phyloP scores from a whole-genome alignment of 2,888 invertebrate species.

The Hermaeophaga mercurialis region DNA sequence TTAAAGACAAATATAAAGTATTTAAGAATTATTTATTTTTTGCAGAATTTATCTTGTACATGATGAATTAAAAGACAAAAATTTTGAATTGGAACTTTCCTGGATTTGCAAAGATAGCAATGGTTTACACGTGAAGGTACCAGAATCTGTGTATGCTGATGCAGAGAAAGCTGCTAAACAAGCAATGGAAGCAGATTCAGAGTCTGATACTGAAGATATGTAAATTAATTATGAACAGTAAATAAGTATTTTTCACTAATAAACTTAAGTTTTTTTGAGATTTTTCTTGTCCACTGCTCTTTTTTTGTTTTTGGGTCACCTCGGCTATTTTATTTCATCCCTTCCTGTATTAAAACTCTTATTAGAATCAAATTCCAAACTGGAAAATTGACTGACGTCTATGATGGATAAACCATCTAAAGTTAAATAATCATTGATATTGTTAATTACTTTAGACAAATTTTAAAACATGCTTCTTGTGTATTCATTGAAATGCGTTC shows the following conservation, averaged over 20 bases:
- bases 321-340: too few relatives aligned
- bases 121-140: conserved; percentile 83
- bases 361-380: too few relatives aligned
- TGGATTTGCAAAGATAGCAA: conserved; percentile 86
- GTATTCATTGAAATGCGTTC: too few relatives aligned
- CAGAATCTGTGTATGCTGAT: conserved; percentile 73
- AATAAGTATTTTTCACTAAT: conserved; percentile 6
- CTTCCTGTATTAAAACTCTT: too few relatives aligned
- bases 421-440: too few relatives aligned
- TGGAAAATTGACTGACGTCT: too few relatives aligned
- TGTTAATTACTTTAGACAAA: too few relatives aligned
- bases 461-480: too few relatives aligned
- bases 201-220: conserved; percentile 80
- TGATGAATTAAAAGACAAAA: conserved; percentile 93
- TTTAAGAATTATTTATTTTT: conserved; percentile 4
- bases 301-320: too few relatives aligned
- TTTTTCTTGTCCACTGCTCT: too few relatives aligned
- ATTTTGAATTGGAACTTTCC: conserved; percentile 93
- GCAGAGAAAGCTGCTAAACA: conserved; percentile 91
- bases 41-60: conserved; percentile 84
- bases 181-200: conserved; percentile 85
- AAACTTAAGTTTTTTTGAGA: too few relatives aligned
- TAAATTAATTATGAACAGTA: conserved; percentile 50
- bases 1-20: background rate
- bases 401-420: too few relatives aligned